Percentiles rank a stretch among this genome's conserved stretches.
These are phyloP conservation scores for Pholis gunnellus DNA, from an alignment of 2,113 vertebrate species.

Conservation along the genomic window DNA sequence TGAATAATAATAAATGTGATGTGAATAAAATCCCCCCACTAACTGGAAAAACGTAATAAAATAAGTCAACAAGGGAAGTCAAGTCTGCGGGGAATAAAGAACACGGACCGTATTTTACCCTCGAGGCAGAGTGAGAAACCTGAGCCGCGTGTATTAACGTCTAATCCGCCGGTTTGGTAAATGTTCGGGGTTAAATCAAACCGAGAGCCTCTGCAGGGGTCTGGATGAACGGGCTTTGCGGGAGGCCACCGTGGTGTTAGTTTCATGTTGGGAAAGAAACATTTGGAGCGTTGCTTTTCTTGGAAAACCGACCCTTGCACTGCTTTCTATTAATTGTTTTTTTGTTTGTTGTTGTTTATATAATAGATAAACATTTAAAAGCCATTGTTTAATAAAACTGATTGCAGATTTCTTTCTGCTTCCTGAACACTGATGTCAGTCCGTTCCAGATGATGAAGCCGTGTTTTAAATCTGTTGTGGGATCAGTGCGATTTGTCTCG, in stretches of 20 bases:
- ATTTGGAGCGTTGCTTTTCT: not conserved
- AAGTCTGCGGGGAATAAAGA: conserved; percentile 46
- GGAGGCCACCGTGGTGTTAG: conserved; percentile 2
- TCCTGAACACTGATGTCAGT: not conserved
- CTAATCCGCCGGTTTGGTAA: conserved; percentile 64
- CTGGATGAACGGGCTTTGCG: conserved; percentile 23
- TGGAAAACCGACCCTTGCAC: not conserved
- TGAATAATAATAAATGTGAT: conserved; percentile 23
- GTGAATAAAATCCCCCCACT: not conserved
- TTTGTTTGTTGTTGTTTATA: not conserved
- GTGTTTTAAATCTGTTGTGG: not conserved
- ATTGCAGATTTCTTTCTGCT: not conserved
- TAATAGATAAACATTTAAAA: not conserved
- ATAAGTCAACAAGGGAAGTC: conserved; percentile 44
- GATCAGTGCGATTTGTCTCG: not conserved
- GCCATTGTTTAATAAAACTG: not conserved
- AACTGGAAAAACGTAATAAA: conserved; percentile 27
- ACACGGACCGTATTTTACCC: conserved; percentile 53
- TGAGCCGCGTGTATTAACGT: conserved; percentile 48
- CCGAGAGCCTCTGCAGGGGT: conserved; percentile 67
- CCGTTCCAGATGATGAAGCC: conserved; percentile 3
- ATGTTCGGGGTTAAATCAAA: conserved; percentile 75
- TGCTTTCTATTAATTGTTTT: not conserved
- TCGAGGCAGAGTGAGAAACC: conserved; percentile 55
- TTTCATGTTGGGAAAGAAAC: conserved; percentile 34